A percentile compares a stretch with the other conserved stretches of the same genome.
Conservation (phyloP, 2,113 vertebrate genomes). For the Corythornis vintsioides region DNA sequence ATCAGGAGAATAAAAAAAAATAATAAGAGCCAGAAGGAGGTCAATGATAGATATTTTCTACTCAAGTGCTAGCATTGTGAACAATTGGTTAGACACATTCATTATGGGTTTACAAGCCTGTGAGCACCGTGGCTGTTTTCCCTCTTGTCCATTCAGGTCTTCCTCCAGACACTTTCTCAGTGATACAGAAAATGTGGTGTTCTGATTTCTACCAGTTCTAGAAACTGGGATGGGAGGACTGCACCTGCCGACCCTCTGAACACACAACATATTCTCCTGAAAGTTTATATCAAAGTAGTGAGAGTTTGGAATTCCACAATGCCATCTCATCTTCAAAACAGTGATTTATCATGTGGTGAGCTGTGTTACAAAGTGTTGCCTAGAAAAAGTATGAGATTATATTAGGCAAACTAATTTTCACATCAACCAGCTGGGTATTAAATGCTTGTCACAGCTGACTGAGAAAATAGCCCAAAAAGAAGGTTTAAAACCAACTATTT, state of each 20-base stretch:
- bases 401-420: not conserved
- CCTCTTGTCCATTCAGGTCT: conserved; percentile 8
- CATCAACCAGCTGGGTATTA: not conserved
- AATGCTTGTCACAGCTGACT: not conserved
- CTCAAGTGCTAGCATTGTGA: conserved; percentile 42
- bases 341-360: not conserved
- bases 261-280: not conserved
- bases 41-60: conserved; percentile 21
- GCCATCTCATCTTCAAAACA: not conserved
- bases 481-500: not conserved
- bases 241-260: not conserved
- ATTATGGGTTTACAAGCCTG: conserved; percentile 59
- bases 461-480: not conserved
- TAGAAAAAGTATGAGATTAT: not conserved
- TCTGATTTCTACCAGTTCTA: not conserved
- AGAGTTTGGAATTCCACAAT: not conserved
- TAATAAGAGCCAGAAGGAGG: not conserved
- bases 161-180: conserved; percentile 20
- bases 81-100: conserved; percentile 31
- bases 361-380: not conserved
- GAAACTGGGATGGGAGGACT: not conserved
- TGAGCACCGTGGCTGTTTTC: conserved; percentile 5
- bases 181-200: conserved; percentile 13
- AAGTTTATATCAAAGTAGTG: not conserved
- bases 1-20: not conserved